Percentiles rank a stretch among this genome's conserved stretches.
Conservation (phyloP, 2,797 vertebrate species). For the Sebastiscus albofasciatus region DNA sequence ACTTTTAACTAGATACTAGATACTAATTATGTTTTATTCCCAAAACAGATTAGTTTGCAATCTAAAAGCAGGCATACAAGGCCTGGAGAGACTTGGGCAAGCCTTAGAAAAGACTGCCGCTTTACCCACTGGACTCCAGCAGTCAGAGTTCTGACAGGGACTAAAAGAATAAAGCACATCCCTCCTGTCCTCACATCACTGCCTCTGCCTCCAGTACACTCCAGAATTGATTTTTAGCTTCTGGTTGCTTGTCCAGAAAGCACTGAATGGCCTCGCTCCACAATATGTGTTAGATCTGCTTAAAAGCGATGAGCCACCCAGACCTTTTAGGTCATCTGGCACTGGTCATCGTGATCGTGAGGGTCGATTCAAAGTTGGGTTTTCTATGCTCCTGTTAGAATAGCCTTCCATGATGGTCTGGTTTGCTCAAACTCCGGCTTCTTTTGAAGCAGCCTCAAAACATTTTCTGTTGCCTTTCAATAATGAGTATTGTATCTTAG, state of each 20-base stretch:
- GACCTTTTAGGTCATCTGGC: constrained; percentile 11
- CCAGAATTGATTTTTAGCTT: constrained; percentile 34
- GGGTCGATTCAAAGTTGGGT: not conserved
- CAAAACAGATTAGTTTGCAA: not conserved
- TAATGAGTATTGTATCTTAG: not conserved
- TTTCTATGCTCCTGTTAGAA: not conserved
- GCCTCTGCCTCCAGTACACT: constrained; percentile 8
- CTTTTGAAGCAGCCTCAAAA: not conserved
- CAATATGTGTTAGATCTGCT: constrained; percentile 7
- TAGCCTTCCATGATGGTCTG: not conserved
- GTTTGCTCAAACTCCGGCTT: not conserved
- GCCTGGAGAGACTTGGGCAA: not conserved
- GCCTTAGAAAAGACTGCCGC: not conserved
- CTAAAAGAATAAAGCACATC: constrained; percentile 16
- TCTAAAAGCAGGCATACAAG: not conserved
- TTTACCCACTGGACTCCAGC: not conserved
- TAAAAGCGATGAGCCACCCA: constrained; percentile 10
- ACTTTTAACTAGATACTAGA: not conserved
- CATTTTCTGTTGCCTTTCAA: not conserved
- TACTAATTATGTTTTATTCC: not conserved
- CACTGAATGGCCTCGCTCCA: constrained; percentile 13
- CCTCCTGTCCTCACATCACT: constrained; percentile 8
- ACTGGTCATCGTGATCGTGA: not conserved
- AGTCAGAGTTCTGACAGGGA: constrained; percentile 26
- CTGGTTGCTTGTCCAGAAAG: constrained; percentile 24